Evolutionary conservation across 1,140 invertebrate genomes (phyloP).

Genomic region (Bradynema listronoti): DNA sequence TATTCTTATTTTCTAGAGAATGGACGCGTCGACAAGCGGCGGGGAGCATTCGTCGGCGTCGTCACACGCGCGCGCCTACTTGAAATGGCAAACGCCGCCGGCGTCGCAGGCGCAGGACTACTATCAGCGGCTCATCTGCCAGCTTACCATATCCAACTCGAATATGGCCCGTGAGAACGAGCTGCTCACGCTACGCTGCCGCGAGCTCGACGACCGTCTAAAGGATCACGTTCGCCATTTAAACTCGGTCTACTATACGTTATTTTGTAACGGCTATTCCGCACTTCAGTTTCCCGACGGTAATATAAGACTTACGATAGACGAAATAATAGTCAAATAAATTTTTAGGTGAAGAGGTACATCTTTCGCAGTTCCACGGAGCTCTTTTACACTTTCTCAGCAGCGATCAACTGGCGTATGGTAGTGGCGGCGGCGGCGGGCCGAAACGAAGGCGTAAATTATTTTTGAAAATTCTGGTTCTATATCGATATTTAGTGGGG

Average conservation of each 20-base stretch:
- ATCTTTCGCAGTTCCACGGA: conserved; percentile 33
- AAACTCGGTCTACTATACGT: conserved; percentile 35
- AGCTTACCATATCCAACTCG: conserved; percentile 25
- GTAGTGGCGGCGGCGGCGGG: no score
- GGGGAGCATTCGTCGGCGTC: no score
- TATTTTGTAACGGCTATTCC: conserved; percentile 30
- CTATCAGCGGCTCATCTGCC: conserved; percentile 24
- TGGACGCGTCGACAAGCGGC: no score
- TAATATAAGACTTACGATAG: conserved; percentile 4
- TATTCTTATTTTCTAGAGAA: no score
- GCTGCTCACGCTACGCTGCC: conserved; percentile 12
- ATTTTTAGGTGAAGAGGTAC: conserved; percentile 36
- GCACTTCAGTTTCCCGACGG: conserved; percentile 35
- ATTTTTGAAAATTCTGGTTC: neutral
- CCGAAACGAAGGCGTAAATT: conserved; percentile 3
- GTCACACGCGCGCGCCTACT: no score
- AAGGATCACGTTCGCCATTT: conserved; percentile 31
- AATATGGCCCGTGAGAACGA: conserved; percentile 33
- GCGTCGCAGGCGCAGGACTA: conserved; percentile 13
- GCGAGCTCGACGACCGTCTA: conserved; percentile 22
- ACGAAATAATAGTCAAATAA: neutral
- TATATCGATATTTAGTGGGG: neutral
- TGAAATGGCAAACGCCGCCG: no score
- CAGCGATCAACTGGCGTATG: no score
- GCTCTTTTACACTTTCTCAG: conserved; percentile 23